These are phyloP conservation scores for Zaprionus africanus DNA, from an alignment of 1,140 invertebrate genomes.

Conservation along the genomic window DNA sequence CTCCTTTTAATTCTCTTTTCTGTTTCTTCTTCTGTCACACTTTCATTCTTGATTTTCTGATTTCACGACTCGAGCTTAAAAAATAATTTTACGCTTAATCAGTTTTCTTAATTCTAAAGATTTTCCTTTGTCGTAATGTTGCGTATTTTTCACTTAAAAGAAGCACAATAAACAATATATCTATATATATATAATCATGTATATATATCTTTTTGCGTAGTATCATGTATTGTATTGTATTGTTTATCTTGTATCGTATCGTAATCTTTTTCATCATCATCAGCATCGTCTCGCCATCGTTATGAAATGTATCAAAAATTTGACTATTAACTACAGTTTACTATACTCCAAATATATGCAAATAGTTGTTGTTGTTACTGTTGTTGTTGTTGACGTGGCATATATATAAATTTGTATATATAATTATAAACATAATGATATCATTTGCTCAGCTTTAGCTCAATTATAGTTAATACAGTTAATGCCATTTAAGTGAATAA, in stretches of 20 bases:
- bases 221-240: constrained; percentile 44
- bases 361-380: constrained; percentile 53
- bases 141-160: constrained; percentile 38
- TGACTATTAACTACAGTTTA: constrained; percentile 77
- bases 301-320: constrained; percentile 80
- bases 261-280: constrained; percentile 22
- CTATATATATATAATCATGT: constrained; percentile 19
- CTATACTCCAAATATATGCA: constrained; percentile 47
- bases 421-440: constrained; percentile 77
- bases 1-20: constrained; percentile 2
- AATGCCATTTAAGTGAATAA: constrained; percentile 42
- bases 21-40: constrained; percentile 1
- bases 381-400: constrained; percentile 17
- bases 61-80: constrained; percentile 67
- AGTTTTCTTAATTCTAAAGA: constrained; percentile 62
- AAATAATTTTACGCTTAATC: constrained; percentile 69
- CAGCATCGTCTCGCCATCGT: constrained; percentile 41
- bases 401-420: constrained; percentile 40
- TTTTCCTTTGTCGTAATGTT: constrained; percentile 46
- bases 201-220: constrained; percentile 34
- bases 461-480: constrained; percentile 48
- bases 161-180: constrained; percentile 62
- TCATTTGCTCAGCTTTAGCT: constrained; percentile 68
- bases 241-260: constrained; percentile 27
- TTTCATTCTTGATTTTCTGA: constrained; percentile 25